Conservation (phyloP, 2,113 vertebrate genomes). For the Paedocypris sp. region DNA sequence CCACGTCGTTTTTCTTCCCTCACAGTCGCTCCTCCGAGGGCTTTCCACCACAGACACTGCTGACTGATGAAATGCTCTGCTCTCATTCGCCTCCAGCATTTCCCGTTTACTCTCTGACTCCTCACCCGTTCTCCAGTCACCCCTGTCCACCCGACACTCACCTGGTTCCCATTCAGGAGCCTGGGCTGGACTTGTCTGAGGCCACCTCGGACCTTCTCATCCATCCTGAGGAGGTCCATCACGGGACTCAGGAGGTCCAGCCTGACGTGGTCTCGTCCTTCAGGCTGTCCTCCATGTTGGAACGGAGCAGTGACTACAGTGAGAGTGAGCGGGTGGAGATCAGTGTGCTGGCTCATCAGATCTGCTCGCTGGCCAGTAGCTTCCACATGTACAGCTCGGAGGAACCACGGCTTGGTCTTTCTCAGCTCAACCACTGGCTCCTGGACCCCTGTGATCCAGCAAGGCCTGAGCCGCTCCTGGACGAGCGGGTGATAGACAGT, state of each 20-base stretch:
- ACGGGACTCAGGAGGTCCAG: slow-evolving; percentile 39
- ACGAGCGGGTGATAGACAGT: slow-evolving; percentile 50
- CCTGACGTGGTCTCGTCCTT: slow-evolving; percentile 6
- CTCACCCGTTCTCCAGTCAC: slow-evolving; percentile 1
- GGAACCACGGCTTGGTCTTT: too few species aligned
- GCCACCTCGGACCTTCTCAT: slow-evolving; percentile 37
- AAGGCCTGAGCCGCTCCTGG: slow-evolving; percentile 28
- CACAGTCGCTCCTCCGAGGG: too few species aligned
- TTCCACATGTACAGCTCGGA: slow-evolving; percentile 48
- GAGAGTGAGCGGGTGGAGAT: slow-evolving; percentile 54
- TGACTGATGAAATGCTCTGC: too few species aligned
- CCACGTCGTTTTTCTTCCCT: too few species aligned
- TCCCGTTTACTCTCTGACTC: too few species aligned
- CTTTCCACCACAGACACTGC: too few species aligned
- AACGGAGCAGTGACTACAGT: too few species aligned
- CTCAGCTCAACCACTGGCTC: neutral
- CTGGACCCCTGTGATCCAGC: neutral
- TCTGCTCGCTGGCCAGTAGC: slow-evolving; percentile 64
- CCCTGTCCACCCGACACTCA: slow-evolving; percentile 31
- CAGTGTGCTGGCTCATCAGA: slow-evolving; percentile 65
- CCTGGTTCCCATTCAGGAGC: slow-evolving; percentile 52
- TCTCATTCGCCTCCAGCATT: too few species aligned
- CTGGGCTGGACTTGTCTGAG: slow-evolving; percentile 33
- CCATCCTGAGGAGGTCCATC: slow-evolving; percentile 45
- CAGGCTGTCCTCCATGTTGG: too few species aligned